Conservation (phyloP, 2,888 invertebrate species). For the Chymomyza fuscimana region DNA sequence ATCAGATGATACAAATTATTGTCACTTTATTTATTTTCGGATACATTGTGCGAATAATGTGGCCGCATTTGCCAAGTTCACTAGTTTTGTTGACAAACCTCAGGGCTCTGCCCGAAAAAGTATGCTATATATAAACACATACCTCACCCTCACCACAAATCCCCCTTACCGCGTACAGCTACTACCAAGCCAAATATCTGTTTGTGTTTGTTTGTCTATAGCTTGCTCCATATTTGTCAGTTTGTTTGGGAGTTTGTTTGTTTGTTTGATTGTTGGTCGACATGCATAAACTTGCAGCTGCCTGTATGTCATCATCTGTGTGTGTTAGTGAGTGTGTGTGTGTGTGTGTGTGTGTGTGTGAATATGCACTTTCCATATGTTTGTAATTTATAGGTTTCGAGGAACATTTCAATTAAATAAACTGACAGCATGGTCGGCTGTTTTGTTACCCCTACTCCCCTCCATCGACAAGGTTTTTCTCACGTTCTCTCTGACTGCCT, state of each 20-base stretch:
- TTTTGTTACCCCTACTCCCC: constrained; percentile 24
- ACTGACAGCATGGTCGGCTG: constrained; percentile 57
- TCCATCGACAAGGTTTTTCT: background rate
- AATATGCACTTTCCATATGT: constrained; percentile 49
- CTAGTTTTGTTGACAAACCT: constrained; percentile 20
- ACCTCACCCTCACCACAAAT: no score
- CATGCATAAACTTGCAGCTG: constrained; percentile 58
- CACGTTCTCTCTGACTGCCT: background rate
- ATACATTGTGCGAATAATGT: background rate
- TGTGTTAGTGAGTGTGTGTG: constrained; percentile 34
- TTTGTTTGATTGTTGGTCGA: constrained; percentile 48
- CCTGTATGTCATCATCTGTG: constrained; percentile 1
- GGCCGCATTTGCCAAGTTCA: constrained; percentile 41
- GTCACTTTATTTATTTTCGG: constrained; percentile 46
- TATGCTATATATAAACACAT: background rate
- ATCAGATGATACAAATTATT: constrained; percentile 39
- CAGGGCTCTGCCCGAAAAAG: background rate
- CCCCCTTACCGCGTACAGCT: no score
- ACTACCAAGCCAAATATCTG: no score
- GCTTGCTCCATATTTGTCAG: background rate
- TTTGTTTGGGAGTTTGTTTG: constrained; percentile 26
- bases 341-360: constrained; percentile 21
- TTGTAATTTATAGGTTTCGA: constrained; percentile 66
- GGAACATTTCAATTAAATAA: constrained; percentile 70
- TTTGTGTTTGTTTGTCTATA: background rate